These are phyloP conservation scores for Albula glossodonta DNA, from an alignment of 2,113 vertebrate species.

Conservation along the genomic window DNA sequence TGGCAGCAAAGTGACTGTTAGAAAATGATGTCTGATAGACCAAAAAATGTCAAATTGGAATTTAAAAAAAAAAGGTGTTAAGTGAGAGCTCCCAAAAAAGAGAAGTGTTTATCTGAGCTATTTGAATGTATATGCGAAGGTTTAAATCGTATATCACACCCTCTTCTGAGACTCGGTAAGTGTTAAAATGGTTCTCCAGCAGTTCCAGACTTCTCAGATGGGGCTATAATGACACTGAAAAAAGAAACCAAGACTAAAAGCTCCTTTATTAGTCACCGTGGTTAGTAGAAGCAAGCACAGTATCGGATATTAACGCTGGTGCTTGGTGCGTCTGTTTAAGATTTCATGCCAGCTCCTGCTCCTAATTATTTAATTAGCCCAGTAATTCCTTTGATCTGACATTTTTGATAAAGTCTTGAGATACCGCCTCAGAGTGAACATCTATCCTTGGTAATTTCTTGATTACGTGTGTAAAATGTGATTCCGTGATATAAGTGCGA, in stretches of 20 bases:
- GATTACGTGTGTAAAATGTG: too few species aligned
- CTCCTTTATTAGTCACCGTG: background rate
- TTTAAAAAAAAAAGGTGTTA: background rate
- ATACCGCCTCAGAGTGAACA: too few species aligned
- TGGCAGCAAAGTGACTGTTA: background rate
- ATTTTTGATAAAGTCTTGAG: too few species aligned
- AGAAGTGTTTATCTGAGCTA: background rate
- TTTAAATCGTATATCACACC: slow-evolving; percentile 12
- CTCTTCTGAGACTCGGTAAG: background rate
- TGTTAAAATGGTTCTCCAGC: background rate
- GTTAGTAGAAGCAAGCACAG: too few species aligned
- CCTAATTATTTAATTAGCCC: too few species aligned
- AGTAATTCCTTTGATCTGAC: too few species aligned
- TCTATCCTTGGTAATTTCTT: too few species aligned
- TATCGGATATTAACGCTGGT: background rate
- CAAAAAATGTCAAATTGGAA: background rate
- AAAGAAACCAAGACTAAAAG: slow-evolving; percentile 2
- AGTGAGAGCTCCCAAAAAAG: background rate
- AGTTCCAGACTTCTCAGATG: background rate
- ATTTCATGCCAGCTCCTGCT: too few species aligned
- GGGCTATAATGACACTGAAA: background rate
- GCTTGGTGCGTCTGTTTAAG: background rate
- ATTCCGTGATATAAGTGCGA: too few species aligned
- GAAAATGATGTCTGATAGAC: slow-evolving; percentile 14
- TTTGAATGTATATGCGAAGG: background rate